Base-by-base conservation (phyloP, 2,113 vertebrate genomes). In the Xenotilapia caudafasciata region DNA sequence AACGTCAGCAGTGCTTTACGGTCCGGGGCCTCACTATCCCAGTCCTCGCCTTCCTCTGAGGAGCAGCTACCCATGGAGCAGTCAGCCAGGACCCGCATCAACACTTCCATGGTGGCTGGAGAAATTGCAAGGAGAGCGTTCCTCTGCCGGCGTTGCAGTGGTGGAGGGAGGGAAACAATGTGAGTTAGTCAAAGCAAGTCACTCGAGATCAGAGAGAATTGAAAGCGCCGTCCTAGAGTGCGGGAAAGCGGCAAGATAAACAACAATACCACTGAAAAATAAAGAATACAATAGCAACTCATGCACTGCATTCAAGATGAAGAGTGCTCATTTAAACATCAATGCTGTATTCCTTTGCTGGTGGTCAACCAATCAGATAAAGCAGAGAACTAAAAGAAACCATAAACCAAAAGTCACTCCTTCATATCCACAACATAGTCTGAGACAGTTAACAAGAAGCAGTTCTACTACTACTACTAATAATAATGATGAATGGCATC, bases 91-190 rank as follows among this genome's bases (percentile, higher is more conserved):
- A 99, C 97, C 82, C 97, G 96, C 97, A 99, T 97, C 94, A 99
- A 92, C 84, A 99, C 99, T 96, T 99, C 99, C 97, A 99, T 97
- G 83, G 99, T 99, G 89, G 99, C 99, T 51, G 99, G 98, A 88
- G 99, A 99, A 90, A 99, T 98, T 90, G 98, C 98, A 80, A 98
- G 96, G 82, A 99, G 96, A 86, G 99, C 98, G 45, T 99, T 99
- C 86, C 95, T 98, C 99, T 99, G 85, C 89, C 77, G 90, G 93
- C 4, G 83, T 53, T 23, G 15, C 17, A 79, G 53, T 3, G 19
- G 19, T 4, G 8, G 6, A 35, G 8, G 45, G 17, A 51, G 42
- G 73, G 6, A 33, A 77, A 77, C 45, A 6, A 77, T 51, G 45
- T 9, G 45, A 7, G 10, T 77, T 31, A 79, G 70, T 33, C 21